These are phyloP conservation scores for Himalopsyche anomala DNA, from an alignment of 2,888 invertebrate genomes.

Conservation along the genomic window DNA sequence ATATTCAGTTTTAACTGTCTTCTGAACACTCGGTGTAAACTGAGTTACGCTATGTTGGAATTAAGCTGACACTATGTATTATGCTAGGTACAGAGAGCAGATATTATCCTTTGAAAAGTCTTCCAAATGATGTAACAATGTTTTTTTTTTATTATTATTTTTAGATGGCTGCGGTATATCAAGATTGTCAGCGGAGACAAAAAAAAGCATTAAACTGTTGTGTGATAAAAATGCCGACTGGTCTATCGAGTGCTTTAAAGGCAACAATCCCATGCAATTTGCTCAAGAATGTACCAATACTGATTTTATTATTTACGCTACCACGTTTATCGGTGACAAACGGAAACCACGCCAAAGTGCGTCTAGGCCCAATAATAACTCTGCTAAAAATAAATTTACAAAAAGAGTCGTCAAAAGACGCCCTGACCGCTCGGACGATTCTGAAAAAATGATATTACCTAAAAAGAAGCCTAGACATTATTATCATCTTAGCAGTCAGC, in stretches of 20 bases:
- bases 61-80: no score
- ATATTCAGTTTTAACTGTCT: no score
- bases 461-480: not conserved
- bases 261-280: not conserved
- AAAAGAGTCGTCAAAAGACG: not conserved
- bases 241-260: not conserved
- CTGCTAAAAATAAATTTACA: not conserved
- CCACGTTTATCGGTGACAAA: no score
- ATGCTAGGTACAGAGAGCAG: no score
- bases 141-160: not conserved
- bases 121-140: not conserved
- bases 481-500: no score
- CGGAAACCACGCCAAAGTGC: no score
- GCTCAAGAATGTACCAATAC: conserved; percentile 1
- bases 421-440: no score
- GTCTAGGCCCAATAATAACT: no score
- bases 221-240: not conserved
- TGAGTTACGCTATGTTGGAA: no score
- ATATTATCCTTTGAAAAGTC: no score
- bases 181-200: not conserved
- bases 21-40: no score
- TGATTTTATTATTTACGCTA: not conserved
- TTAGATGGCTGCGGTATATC: not conserved
- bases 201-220: not conserved
- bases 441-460: not conserved